Evolutionary conservation across 1,140 invertebrate species (phyloP).

Genomic region (Leptinotarsa texana): DNA sequence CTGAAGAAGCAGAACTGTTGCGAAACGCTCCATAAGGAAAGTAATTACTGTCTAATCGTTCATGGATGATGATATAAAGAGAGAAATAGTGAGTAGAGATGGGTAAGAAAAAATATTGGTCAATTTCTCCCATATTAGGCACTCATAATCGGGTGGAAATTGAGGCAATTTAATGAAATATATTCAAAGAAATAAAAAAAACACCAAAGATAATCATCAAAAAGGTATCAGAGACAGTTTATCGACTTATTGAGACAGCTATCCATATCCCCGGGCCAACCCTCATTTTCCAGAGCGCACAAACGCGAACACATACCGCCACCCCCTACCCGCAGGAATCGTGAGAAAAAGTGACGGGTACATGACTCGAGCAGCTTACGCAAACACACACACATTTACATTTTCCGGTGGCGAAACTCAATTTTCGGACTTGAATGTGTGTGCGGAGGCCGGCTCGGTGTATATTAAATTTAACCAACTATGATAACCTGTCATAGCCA

Average conservation of each 20-base stretch:
- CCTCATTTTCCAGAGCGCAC: not conserved
- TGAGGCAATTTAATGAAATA: too few relatives aligned
- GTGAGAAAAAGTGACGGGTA: constrained; percentile 20
- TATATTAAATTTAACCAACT: constrained; percentile 35
- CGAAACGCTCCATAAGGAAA: too few relatives aligned
- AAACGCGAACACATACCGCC: not conserved
- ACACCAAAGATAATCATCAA: too few relatives aligned
- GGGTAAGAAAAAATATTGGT: too few relatives aligned
- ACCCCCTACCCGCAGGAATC: not conserved
- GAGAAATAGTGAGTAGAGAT: too few relatives aligned
- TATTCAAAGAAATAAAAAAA: too few relatives aligned
- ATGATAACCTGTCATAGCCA: constrained; percentile 34
- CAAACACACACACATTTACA: constrained; percentile 34
- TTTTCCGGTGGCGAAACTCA: constrained; percentile 22
- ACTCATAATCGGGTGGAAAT: too few relatives aligned
- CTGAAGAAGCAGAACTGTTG: too few relatives aligned
- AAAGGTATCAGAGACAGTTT: too few relatives aligned
- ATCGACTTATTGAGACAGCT: not conserved
- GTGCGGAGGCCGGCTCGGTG: constrained; percentile 19
- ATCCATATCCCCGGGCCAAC: not conserved
- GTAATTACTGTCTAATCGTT: too few relatives aligned
- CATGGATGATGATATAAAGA: too few relatives aligned
- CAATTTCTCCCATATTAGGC: too few relatives aligned
- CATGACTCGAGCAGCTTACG: constrained; percentile 10
- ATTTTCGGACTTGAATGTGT: constrained; percentile 14